Base-by-base conservation (phyloP, 1,140 invertebrate genomes). In the Hypothenemus hampei region DNA sequence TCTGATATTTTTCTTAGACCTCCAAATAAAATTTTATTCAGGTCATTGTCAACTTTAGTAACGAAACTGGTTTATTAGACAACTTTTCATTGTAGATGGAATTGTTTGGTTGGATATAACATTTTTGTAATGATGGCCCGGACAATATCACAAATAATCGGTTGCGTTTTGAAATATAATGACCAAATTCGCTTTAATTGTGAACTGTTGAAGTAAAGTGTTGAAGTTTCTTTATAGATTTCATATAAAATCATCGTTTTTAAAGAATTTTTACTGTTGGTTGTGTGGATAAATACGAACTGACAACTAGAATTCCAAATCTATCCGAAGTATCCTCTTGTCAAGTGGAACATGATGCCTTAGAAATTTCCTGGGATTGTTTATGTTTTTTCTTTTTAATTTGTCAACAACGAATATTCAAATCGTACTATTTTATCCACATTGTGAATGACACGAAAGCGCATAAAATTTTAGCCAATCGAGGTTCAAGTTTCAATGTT, bases 341-440 rank as follows among this genome's bases (percentile, higher is more conserved):
- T 22, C 3, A 18, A 4, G 21, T 37, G 1, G 10, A 20, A 3
- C 3, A 35, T 15, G 19, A 43, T 6, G 16, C 1, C 3, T 16
- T 57, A 21, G 55, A 47, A 3, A 2, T 44, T 4, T 46, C 13
- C 0, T 57, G 47, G 46, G 47, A 57, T 18, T 37, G 26, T 13
- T 8, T 44, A 10, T 50, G 39, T 18, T 57, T 57, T 13, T 49
- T 43, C 15, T 57, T 40, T 22, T 33, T 57, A 2, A 36, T 51
- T 8, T 7, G 23, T 18, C 55, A 57, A 37, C 46, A 51, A 21
- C 6, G 55, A n/a, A 44, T 57, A 8, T 57, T 57, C 10, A 50
- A 57, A 13, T 36, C 39, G 11, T 57, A 23, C 22, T 22, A 57
- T 24, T 57, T 57, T 39, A 26, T 57, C 13, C 55, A 50, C 22